A percentile compares a stretch with the other conserved stretches of the same genome.
Evolutionary conservation across 2,797 vertebrate species (phyloP).

Genomic region (Lepilemur ruficaudatus): DNA sequence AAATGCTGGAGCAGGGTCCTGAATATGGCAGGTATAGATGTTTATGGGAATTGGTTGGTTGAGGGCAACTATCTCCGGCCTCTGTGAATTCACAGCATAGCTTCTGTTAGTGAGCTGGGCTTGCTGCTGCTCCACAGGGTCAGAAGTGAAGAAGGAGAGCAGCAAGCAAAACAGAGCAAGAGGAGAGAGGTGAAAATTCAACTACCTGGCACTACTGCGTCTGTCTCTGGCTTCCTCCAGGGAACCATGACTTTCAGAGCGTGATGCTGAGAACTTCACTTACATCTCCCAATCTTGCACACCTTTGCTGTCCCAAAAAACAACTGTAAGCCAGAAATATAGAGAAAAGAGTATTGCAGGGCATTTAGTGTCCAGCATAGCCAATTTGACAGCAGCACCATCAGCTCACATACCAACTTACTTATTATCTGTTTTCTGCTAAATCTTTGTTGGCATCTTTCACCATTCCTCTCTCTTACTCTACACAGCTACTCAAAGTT

Average conservation of each 20-base stretch:
- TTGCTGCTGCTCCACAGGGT: too few species aligned
- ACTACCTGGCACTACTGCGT: rapidly evolving
- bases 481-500: background rate
- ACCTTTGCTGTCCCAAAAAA: background rate
- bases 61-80: rapidly evolving
- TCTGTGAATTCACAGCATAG: too few species aligned
- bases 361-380: background rate
- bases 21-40: rapidly evolving
- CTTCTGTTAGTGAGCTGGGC: background rate
- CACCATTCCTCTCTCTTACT: background rate
- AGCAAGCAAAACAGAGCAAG: background rate
- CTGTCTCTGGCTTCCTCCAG: background rate
- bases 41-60: background rate
- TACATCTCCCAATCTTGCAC: too few species aligned
- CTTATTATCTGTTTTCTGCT: background rate
- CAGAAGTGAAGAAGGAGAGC: too few species aligned
- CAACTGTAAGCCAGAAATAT: background rate
- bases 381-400: rapidly evolving
- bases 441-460: background rate
- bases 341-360: background rate
- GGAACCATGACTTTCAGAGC: background rate
- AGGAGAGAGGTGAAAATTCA: background rate
- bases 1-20: rapidly evolving
- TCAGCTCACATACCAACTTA: rapidly evolving
- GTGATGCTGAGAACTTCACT: rapidly evolving